Percentiles rank a stretch among this genome's conserved stretches.
Evolutionary conservation across 2,113 vertebrate genomes (phyloP).

Genomic region (Scytalopus superciliaris): DNA sequence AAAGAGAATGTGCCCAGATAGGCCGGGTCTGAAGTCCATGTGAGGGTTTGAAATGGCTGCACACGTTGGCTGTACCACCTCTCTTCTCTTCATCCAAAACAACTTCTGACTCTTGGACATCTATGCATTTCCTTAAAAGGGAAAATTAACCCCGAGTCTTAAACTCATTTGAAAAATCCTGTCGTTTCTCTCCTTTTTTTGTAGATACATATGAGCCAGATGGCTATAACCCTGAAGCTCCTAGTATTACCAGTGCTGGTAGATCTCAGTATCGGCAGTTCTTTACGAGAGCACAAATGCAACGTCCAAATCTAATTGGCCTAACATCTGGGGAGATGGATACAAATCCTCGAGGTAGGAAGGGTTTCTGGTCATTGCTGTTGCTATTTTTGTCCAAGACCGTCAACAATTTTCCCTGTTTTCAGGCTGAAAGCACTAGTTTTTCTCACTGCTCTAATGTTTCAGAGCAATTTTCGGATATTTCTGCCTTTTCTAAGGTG

Average conservation of each 20-base stretch:
- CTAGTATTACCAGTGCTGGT: conserved; percentile 91
- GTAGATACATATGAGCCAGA: conserved; percentile 96
- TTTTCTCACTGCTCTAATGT: neutral
- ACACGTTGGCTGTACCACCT: neutral
- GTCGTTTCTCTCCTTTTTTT: conserved; percentile 57
- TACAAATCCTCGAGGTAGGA: conserved; percentile 90
- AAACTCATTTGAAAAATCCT: conserved; percentile 39
- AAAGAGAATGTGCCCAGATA: neutral
- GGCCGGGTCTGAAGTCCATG: neutral
- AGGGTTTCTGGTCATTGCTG: conserved; percentile 43
- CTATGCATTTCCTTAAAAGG: neutral
- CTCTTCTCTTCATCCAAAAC: neutral
- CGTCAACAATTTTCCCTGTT: neutral
- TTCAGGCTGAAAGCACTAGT: neutral
- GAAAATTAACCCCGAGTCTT: conserved; percentile 21
- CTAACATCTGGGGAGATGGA: conserved; percentile 92
- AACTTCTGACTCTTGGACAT: conserved; percentile 16
- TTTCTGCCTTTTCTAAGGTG: neutral
- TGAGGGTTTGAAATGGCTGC: neutral
- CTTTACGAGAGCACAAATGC: conserved; percentile 92
- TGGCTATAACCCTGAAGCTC: conserved; percentile 98
- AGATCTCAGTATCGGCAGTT: conserved; percentile 93
- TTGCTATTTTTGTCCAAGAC: conserved; percentile 37
- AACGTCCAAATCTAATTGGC: conserved; percentile 95
- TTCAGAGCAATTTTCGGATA: neutral